These are phyloP conservation scores for Eulithis testata DNA, from an alignment of 2,888 invertebrate genomes.

Conservation along the genomic window DNA sequence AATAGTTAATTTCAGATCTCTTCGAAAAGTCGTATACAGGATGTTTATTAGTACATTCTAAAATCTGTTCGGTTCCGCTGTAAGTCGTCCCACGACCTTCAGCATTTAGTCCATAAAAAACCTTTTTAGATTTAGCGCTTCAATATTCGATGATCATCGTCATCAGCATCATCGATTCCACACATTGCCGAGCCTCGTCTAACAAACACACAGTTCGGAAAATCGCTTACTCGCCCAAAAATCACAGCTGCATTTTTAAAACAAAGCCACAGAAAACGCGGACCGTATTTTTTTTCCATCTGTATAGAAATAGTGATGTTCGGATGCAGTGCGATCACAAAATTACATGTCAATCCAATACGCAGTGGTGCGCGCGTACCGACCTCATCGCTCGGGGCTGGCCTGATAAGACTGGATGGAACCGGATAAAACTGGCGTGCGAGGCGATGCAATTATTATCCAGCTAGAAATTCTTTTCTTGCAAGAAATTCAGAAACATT, in stretches of 20 bases:
- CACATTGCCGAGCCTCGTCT: no score
- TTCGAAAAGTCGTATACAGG: no score
- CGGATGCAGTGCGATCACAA: constrained; percentile 60
- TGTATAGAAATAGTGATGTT: constrained; percentile 27
- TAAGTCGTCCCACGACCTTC: no score
- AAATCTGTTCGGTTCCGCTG: no score
- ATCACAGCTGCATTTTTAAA: constrained; percentile 8
- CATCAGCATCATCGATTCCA: no score
- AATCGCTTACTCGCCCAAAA: not conserved
- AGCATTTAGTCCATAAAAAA: no score
- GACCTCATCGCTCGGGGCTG: constrained; percentile 51
- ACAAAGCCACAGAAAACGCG: constrained; percentile 5
- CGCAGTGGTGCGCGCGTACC: constrained; percentile 60
- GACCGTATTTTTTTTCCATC: constrained; percentile 37
- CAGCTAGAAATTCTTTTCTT: no score
- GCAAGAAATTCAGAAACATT: no score
- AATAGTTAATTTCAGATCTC: no score
- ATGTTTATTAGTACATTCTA: no score
- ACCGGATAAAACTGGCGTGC: constrained; percentile 34
- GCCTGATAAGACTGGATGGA: constrained; percentile 50
- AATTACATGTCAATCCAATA: constrained; percentile 79
- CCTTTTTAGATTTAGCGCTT: no score
- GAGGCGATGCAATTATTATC: constrained; percentile 45
- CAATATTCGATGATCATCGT: no score
- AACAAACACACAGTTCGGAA: not conserved